These are phyloP conservation scores for Dione juno DNA, from an alignment of 2,888 invertebrate species.

Conservation along the genomic window DNA sequence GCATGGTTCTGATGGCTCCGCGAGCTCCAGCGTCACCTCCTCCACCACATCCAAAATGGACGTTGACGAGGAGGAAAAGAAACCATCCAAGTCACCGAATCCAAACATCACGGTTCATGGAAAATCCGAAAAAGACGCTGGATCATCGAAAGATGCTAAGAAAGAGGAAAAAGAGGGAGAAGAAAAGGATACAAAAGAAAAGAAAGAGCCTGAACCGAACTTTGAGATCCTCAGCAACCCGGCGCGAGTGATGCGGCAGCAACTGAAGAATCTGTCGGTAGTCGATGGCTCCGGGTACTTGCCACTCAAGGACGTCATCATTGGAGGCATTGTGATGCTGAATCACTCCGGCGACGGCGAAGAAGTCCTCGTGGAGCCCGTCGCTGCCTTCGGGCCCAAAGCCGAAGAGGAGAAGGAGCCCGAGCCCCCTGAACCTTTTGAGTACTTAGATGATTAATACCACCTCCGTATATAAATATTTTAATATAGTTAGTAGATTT, in stretches of 20 bases:
- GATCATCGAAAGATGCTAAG: constrained; percentile 77
- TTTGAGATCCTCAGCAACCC: constrained; percentile 97
- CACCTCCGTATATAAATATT: constrained; percentile 56
- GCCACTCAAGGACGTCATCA: constrained; percentile 95
- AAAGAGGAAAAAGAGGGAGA: constrained; percentile 81
- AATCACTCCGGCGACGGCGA: constrained; percentile 91
- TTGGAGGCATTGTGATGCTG: constrained; percentile 98
- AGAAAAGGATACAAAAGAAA: constrained; percentile 73
- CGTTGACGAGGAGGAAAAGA: constrained; percentile 87
- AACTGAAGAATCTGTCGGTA: constrained; percentile 90
- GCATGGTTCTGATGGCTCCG: constrained; percentile 86
- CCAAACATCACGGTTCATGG: constrained; percentile 79
- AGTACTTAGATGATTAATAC: constrained; percentile 93
- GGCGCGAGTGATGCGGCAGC: constrained; percentile 96
- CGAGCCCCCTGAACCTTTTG: constrained; percentile 98
- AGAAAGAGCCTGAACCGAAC: constrained; percentile 95
- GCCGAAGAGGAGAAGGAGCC: constrained; percentile 98
- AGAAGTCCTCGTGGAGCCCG: constrained; percentile 95
- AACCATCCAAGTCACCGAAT: constrained; percentile 74
- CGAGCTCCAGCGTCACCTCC: constrained; percentile 82
- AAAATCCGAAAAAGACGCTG: constrained; percentile 74
- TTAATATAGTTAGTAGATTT: constrained; percentile 55
- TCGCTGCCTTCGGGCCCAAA: constrained; percentile 94
- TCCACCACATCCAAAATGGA: constrained; percentile 93
- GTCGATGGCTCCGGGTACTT: constrained; percentile 91